Conservation (phyloP, 2,113 vertebrate genomes). For the Cyphomyrus plagiostoma region DNA sequence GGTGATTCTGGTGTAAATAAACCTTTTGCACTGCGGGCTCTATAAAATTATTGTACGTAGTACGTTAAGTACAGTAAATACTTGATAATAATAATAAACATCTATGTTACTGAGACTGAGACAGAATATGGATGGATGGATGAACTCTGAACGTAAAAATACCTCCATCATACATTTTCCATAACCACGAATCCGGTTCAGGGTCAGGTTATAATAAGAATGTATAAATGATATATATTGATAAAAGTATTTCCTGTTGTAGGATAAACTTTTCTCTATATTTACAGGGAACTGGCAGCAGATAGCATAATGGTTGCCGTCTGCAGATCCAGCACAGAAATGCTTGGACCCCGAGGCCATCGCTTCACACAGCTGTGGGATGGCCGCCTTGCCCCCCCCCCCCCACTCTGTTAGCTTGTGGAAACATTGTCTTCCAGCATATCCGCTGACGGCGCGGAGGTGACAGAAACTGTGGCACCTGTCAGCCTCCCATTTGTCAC, state of each 20-base stretch:
- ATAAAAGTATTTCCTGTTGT: background rate
- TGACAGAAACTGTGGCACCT: slow-evolving; percentile 41
- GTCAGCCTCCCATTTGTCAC: slow-evolving; percentile 47
- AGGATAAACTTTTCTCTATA: background rate
- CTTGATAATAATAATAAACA: background rate
- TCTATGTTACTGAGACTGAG: background rate
- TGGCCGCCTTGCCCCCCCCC: background rate
- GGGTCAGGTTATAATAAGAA: background rate
- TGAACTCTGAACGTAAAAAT: background rate
- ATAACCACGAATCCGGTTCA: background rate
- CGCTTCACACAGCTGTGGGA: background rate
- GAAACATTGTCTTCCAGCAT: slow-evolving; percentile 1
- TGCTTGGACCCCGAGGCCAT: background rate
- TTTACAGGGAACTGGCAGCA: background rate
- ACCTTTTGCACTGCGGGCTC: background rate
- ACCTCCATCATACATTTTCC: background rate
- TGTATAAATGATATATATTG: background rate
- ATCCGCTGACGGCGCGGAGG: slow-evolving; percentile 15
- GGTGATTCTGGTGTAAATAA: background rate
- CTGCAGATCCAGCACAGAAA: background rate
- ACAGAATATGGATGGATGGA: background rate
- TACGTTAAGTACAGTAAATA: background rate
- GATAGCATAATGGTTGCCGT: background rate
- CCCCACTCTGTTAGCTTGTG: background rate
- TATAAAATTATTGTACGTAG: background rate